A percentile compares a stretch with the other conserved stretches of the same genome.
These are phyloP conservation scores for Sebastes goodei DNA, from an alignment of 2,797 vertebrate genomes.

Conservation along the genomic window DNA sequence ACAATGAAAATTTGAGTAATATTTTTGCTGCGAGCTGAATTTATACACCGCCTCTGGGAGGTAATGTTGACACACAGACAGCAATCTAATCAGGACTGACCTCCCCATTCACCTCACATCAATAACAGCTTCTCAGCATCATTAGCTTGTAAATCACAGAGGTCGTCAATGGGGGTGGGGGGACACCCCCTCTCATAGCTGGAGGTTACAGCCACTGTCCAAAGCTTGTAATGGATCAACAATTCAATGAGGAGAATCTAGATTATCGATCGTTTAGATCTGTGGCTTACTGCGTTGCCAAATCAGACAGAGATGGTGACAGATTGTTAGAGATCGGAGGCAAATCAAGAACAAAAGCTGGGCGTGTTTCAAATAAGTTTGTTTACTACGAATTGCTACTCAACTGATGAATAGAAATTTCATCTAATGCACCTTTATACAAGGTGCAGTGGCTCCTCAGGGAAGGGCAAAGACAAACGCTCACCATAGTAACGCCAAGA, in stretches of 20 bases:
- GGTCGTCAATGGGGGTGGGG: background rate
- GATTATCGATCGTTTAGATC: constrained; percentile 28
- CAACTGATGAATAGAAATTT: background rate
- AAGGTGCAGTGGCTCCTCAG: constrained; percentile 36
- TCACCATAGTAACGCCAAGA: constrained; percentile 61
- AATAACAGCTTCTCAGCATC: constrained; percentile 44
- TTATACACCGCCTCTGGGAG: background rate
- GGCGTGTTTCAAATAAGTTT: background rate
- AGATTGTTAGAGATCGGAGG: background rate
- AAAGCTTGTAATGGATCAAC: constrained; percentile 10
- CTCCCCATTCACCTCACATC: constrained; percentile 26
- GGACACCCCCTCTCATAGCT: background rate
- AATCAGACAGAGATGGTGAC: constrained; percentile 4
- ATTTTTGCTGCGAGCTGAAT: background rate
- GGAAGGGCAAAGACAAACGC: constrained; percentile 27
- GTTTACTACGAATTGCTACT: background rate
- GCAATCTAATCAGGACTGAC: constrained; percentile 45
- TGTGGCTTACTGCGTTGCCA: background rate
- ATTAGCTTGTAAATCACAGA: constrained; percentile 63
- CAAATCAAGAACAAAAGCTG: background rate
- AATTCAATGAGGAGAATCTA: constrained; percentile 21
- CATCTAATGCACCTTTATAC: constrained; percentile 15
- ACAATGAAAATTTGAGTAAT: background rate
- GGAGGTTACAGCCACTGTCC: constrained; percentile 5
- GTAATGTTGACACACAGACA: background rate